A percentile compares a stretch with the other conserved stretches of the same genome.
Conservation (phyloP, 2,888 invertebrate genomes). For the Leptogaster cylindrica region DNA sequence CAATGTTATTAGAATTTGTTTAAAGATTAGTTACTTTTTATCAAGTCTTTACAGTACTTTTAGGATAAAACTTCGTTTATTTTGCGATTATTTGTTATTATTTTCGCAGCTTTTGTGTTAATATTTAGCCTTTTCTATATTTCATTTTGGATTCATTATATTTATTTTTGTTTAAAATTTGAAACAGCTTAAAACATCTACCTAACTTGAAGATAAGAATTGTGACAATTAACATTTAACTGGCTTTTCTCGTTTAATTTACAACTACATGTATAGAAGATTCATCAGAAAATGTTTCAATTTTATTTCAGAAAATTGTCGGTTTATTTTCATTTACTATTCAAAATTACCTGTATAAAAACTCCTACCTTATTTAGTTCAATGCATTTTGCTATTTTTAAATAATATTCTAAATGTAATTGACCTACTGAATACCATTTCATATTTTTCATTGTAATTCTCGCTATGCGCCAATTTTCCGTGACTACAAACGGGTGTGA, state of each 20-base stretch:
- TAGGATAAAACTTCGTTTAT: constrained; percentile 26
- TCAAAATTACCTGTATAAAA: too few species aligned
- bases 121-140: not conserved
- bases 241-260: not conserved
- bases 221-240: constrained; percentile 15
- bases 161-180: constrained; percentile 4
- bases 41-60: constrained; percentile 20
- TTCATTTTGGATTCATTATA: not conserved
- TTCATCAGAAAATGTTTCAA: not conserved
- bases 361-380: too few species aligned
- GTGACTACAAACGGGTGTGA: too few species aligned
- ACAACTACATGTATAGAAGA: constrained; percentile 2
- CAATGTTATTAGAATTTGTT: constrained; percentile 18
- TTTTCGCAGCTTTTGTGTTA: not conserved
- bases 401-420: too few species aligned
- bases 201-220: constrained; percentile 14
- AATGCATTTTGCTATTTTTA: too few species aligned
- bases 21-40: constrained; percentile 13
- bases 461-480: too few species aligned
- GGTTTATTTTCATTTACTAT: too few species aligned
- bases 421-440: too few species aligned
- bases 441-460: too few species aligned
- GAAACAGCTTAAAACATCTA: constrained; percentile 11
- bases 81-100: not conserved
- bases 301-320: too few species aligned